A percentile compares a stretch with the other conserved stretches of the same genome.
These are phyloP conservation scores for Macropus fuliginosus DNA, from an alignment of 2,797 vertebrate genomes.

Conservation along the genomic window DNA sequence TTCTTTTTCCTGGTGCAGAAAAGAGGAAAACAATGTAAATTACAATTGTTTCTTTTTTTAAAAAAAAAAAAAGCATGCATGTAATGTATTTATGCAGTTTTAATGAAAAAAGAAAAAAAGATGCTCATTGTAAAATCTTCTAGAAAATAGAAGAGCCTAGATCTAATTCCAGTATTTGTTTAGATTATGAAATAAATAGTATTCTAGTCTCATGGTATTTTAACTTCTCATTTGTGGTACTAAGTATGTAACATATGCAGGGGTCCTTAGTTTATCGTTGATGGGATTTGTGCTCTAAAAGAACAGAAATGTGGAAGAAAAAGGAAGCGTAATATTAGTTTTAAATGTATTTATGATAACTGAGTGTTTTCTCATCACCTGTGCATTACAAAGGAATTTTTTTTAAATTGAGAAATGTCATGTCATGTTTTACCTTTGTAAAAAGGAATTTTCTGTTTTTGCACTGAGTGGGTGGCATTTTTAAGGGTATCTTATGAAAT, in stretches of 20 bases:
- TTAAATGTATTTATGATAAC: slow-evolving; percentile 61
- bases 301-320: slow-evolving; percentile 24
- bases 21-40: slow-evolving; percentile 81
- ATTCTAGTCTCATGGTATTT: slow-evolving; percentile 77
- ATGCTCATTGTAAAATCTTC: slow-evolving; percentile 81
- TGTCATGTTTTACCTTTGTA: slow-evolving; percentile 61
- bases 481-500: slow-evolving; percentile 57
- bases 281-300: slow-evolving; percentile 63
- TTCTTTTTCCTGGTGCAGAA: slow-evolving; percentile 79
- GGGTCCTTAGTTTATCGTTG: slow-evolving; percentile 73
- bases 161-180: slow-evolving; percentile 81
- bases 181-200: slow-evolving; percentile 84
- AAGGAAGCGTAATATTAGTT: slow-evolving; percentile 14
- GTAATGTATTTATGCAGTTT: slow-evolving; percentile 80
- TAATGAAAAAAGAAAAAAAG: slow-evolving; percentile 74
- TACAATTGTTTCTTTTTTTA: slow-evolving; percentile 79
- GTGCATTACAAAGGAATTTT: slow-evolving; percentile 49
- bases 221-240: slow-evolving; percentile 77
- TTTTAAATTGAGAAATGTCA: slow-evolving; percentile 69
- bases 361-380: slow-evolving; percentile 52
- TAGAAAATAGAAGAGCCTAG: slow-evolving; percentile 82
- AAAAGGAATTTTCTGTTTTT: slow-evolving; percentile 72
- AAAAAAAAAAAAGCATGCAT: slow-evolving; percentile 74
- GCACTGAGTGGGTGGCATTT: slow-evolving; percentile 63
- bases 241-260: slow-evolving; percentile 66